Conservation (phyloP, 2,797 vertebrate species). For the Percopsis omiscomaycus region DNA sequence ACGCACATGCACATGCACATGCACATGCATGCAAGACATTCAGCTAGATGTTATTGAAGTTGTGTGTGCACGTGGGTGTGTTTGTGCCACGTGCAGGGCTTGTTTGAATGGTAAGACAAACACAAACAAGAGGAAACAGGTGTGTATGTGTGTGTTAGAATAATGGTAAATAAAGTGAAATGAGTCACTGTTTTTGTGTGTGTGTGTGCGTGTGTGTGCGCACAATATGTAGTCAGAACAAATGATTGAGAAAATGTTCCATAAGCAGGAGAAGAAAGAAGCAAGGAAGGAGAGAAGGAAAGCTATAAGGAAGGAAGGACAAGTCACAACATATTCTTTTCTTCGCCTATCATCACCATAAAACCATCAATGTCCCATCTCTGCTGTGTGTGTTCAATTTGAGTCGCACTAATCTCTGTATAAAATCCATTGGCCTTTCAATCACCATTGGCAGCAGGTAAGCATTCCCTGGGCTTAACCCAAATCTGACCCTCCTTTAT, state of each 20-base stretch:
- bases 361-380: constrained; percentile 68
- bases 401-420: constrained; percentile 71
- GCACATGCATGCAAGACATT: constrained; percentile 11
- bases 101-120: constrained; percentile 62
- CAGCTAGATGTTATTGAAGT: constrained; percentile 7
- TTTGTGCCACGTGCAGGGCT: constrained; percentile 36
- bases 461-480: constrained; percentile 63
- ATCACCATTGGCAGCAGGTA: constrained; percentile 69
- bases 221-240: no score
- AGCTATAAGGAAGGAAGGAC: constrained; percentile 21
- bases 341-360: constrained; percentile 57
- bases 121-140: constrained; percentile 42
- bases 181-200: constrained; percentile 13
- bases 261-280: constrained; percentile 2
- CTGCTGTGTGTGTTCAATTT: constrained; percentile 75
- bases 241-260: constrained; percentile 12
- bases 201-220: neutral
- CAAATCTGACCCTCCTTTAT: constrained; percentile 72
- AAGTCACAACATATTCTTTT: constrained; percentile 54
- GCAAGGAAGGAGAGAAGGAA: constrained; percentile 3
- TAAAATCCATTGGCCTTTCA: constrained; percentile 73
- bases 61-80: constrained; percentile 27
- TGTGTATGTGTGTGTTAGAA: constrained; percentile 22
- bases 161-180: neutral
- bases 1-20: constrained; percentile 63